Conservation (phyloP, 2,888 invertebrate genomes). For the Ochlodes sylvanus region DNA sequence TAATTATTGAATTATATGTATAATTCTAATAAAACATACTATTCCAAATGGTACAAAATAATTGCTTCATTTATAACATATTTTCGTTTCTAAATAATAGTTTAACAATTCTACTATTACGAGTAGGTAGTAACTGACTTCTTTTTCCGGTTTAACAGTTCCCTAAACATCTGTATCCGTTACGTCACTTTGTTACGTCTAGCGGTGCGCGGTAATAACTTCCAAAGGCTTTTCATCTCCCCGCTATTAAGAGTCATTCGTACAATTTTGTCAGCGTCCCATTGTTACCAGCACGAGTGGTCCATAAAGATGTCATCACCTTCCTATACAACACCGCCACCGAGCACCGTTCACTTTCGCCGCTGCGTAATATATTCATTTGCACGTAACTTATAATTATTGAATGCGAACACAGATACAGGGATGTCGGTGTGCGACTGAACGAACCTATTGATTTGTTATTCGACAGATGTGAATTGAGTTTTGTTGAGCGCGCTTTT, state of each 20-base stretch:
- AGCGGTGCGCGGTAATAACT: not conserved
- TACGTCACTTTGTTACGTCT: not conserved
- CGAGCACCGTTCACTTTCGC: slow-evolving; percentile 26
- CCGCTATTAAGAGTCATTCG: not conserved
- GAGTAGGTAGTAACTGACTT: no score
- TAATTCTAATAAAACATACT: no score
- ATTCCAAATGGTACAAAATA: no score
- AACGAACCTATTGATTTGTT: not conserved
- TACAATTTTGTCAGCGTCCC: not conserved
- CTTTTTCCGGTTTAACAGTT: no score
- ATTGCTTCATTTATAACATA: no score
- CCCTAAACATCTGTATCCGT: not conserved
- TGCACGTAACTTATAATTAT: slow-evolving; percentile 34
- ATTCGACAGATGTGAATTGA: not conserved
- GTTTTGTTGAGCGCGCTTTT: no score
- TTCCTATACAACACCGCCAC: slow-evolving; percentile 2
- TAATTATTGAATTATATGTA: no score
- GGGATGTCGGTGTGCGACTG: slow-evolving; percentile 3
- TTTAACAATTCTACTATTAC: no score
- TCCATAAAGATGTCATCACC: slow-evolving; percentile 27
- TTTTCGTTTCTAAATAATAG: no score
- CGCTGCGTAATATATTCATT: slow-evolving; percentile 27
- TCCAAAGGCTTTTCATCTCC: not conserved
- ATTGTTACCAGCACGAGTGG: slow-evolving; percentile 8
- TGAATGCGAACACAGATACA: slow-evolving; percentile 20